phyloP scores from a whole-genome alignment of 2,888 invertebrate species.

The Dioctria rufipes region DNA sequence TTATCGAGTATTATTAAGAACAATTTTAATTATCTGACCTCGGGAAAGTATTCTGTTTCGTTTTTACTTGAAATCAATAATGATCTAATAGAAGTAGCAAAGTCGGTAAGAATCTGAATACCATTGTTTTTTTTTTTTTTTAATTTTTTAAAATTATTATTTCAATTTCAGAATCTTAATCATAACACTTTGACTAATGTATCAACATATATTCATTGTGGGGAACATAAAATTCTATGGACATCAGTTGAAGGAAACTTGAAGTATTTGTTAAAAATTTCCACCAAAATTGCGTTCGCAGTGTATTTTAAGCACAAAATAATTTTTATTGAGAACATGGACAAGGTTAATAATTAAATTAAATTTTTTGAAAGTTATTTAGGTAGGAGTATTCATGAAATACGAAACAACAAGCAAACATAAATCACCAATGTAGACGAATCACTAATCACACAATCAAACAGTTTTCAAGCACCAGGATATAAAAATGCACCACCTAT shows the following conservation, averaged over 20 bases:
- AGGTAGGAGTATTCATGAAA: not conserved
- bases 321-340: not conserved
- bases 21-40: not conserved
- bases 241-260: constrained; percentile 3
- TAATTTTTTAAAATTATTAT: not conserved
- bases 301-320: not conserved
- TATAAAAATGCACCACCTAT: no score
- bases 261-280: constrained; percentile 6
- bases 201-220: not conserved
- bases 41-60: not conserved
- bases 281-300: constrained; percentile 2
- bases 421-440: no score
- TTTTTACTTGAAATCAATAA: constrained; percentile 8
- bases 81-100: not conserved
- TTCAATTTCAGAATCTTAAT: constrained; percentile 4
- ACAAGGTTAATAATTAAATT: not conserved
- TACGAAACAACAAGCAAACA: no score
- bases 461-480: no score
- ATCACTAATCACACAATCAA: no score
- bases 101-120: not conserved
- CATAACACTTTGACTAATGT: not conserved
- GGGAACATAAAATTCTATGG: not conserved
- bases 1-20: not conserved
- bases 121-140: not conserved
- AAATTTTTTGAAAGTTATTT: not conserved